phyloP scores from a whole-genome alignment of 2,888 invertebrate species.

The Drosophila antonietae region DNA sequence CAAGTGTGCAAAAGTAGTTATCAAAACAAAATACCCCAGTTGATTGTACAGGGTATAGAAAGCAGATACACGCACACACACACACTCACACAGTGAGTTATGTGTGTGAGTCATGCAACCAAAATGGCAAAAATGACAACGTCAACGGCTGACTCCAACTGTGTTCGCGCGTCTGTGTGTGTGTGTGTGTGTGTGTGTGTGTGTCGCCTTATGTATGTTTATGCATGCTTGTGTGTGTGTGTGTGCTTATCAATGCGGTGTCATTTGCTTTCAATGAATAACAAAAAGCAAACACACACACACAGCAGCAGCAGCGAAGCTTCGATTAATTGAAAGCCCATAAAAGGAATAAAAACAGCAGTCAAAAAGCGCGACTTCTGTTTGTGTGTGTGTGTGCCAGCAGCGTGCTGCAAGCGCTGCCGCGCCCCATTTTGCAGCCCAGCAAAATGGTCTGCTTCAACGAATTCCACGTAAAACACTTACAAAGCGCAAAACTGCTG shows the following conservation, averaged over 20 bases:
- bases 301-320: conserved; percentile 6
- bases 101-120: conserved; percentile 51
- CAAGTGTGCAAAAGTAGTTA: not conserved
- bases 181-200: conserved; percentile 19
- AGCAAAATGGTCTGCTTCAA: conserved; percentile 37
- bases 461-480: conserved; percentile 52
- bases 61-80: conserved; percentile 19
- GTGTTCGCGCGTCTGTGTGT: conserved; percentile 11
- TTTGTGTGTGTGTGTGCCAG: conserved; percentile 12
- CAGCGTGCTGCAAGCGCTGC: conserved; percentile 35
- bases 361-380: conserved; percentile 33
- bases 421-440: conserved; percentile 50
- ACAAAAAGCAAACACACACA: conserved; percentile 33
- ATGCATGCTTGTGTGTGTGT: conserved; percentile 12
- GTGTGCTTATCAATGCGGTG: conserved; percentile 55
- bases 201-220: not conserved
- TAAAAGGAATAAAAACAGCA: conserved; percentile 56
- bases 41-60: conserved; percentile 2
- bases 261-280: conserved; percentile 48
- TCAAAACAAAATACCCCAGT: not conserved
- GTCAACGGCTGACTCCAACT: conserved; percentile 54
- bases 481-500: conserved; percentile 32
- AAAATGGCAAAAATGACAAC: conserved; percentile 63
- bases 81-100: conserved; percentile 13
- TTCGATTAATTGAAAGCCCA: conserved; percentile 56